phyloP scores from a whole-genome alignment of 2,797 vertebrate species.

The Knipowitschia caucasica region DNA sequence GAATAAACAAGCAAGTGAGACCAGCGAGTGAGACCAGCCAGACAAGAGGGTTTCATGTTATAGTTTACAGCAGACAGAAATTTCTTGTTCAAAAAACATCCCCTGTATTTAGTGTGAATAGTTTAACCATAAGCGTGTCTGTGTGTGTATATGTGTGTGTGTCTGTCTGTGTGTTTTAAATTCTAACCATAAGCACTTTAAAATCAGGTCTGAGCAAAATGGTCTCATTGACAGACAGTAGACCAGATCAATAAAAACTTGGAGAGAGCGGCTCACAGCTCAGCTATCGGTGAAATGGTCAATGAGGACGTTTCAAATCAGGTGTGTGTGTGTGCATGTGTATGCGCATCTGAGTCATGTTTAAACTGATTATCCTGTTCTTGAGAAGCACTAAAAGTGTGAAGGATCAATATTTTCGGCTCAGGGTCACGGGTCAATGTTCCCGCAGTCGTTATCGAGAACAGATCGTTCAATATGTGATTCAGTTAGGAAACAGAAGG shows the following conservation, averaged over 20 bases:
- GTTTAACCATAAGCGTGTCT: too few relatives aligned
- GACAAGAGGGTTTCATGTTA: too few relatives aligned
- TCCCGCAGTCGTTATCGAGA: not conserved
- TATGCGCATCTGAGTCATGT: not conserved
- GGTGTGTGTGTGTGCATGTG: too few relatives aligned
- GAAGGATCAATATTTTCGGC: not conserved
- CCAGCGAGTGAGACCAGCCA: too few relatives aligned
- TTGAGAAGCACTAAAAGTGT: not conserved
- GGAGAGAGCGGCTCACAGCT: not conserved
- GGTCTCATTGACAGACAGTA: not conserved
- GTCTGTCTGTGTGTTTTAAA: too few relatives aligned
- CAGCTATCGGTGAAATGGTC: too few relatives aligned
- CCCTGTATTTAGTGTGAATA: too few relatives aligned
- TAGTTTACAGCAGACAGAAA: too few relatives aligned
- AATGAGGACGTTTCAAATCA: too few relatives aligned
- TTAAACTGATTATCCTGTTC: not conserved
- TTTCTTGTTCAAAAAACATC: too few relatives aligned
- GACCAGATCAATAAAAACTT: not conserved
- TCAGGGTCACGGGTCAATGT: conserved; percentile 2
- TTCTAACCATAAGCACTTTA: not conserved
- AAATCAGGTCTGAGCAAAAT: too few relatives aligned
- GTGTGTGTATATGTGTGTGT: too few relatives aligned
- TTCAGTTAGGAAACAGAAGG: not conserved
- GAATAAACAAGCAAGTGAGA: not conserved
- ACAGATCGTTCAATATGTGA: not conserved